phyloP scores from a whole-genome alignment of 2,113 vertebrate species.

The Macquaria australasica region DNA sequence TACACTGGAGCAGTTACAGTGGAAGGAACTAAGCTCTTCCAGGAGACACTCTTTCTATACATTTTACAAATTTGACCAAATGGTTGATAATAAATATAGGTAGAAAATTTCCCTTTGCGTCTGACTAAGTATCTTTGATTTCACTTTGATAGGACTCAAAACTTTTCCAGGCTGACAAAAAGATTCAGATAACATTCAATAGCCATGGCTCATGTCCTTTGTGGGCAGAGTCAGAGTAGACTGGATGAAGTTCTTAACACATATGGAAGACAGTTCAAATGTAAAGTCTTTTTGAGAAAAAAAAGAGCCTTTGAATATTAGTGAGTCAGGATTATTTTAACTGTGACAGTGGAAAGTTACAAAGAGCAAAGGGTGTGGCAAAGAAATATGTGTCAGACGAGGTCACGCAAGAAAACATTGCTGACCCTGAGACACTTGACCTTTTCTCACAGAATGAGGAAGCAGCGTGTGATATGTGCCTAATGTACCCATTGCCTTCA shows the following conservation, averaged over 20 bases:
- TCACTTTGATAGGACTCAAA: not conserved
- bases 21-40: not conserved
- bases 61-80: not conserved
- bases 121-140: not conserved
- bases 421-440: slow-evolving; percentile 2
- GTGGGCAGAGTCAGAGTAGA: not conserved
- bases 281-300: not conserved
- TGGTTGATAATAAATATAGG: not conserved
- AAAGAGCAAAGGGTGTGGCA: slow-evolving; percentile 38
- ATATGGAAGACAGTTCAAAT: not conserved
- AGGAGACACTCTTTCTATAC: not conserved
- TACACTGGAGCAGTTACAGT: not conserved
- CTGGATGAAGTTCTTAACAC: not conserved
- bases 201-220: not conserved
- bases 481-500: not conserved
- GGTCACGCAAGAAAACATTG: slow-evolving; percentile 16
- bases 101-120: not conserved
- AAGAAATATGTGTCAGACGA: not conserved
- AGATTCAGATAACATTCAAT: not conserved
- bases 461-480: not conserved
- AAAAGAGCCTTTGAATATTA: not conserved
- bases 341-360: slow-evolving; percentile 50
- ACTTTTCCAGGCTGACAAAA: not conserved
- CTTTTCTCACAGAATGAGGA: slow-evolving; percentile 60
- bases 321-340: slow-evolving; percentile 9